Evolutionary conservation across 2,113 vertebrate genomes (phyloP).

Genomic region (Argyrosomus japonicus): DNA sequence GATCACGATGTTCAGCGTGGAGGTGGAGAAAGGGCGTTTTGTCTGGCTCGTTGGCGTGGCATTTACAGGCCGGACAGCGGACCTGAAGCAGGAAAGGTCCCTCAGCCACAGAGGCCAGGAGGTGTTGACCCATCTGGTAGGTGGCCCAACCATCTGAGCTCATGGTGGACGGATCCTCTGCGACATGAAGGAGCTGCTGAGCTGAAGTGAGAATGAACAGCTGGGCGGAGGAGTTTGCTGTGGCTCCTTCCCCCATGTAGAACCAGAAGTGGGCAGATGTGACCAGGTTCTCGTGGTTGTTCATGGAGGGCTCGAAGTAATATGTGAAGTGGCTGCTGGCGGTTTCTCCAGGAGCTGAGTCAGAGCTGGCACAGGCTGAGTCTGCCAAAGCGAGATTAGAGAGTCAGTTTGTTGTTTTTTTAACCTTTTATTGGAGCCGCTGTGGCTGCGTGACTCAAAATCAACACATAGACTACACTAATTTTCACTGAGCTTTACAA

Average conservation of each 20-base stretch:
- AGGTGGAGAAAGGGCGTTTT: conserved; percentile 90
- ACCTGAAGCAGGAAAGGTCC: conserved; percentile 86
- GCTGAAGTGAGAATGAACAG: conserved; percentile 68
- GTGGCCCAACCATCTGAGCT: conserved; percentile 85
- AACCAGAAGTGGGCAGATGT: conserved; percentile 93
- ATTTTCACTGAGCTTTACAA: neutral
- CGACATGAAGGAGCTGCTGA: conserved; percentile 62
- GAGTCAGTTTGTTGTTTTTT: neutral
- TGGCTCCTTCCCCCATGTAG: conserved; percentile 74
- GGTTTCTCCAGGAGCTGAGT: conserved; percentile 29
- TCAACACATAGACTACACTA: neutral
- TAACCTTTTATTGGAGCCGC: neutral
- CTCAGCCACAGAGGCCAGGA: conserved; percentile 70
- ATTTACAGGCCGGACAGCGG: conserved; percentile 85
- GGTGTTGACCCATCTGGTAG: conserved; percentile 71
- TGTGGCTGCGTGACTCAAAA: neutral
- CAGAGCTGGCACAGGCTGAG: conserved; percentile 64
- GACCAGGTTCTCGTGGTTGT: conserved; percentile 78
- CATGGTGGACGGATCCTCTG: conserved; percentile 26
- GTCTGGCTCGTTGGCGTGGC: conserved; percentile 73
- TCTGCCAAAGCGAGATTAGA: conserved; percentile 67
- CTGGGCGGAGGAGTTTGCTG: conserved; percentile 31
- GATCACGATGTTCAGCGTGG: conserved; percentile 62
- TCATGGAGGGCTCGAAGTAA: conserved; percentile 87
- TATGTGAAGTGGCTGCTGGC: conserved; percentile 84